Percentiles rank a stretch among this genome's conserved stretches.
Evolutionary conservation across 2,113 vertebrate species (phyloP).

Genomic region (Oenanthe oenanthe): DNA sequence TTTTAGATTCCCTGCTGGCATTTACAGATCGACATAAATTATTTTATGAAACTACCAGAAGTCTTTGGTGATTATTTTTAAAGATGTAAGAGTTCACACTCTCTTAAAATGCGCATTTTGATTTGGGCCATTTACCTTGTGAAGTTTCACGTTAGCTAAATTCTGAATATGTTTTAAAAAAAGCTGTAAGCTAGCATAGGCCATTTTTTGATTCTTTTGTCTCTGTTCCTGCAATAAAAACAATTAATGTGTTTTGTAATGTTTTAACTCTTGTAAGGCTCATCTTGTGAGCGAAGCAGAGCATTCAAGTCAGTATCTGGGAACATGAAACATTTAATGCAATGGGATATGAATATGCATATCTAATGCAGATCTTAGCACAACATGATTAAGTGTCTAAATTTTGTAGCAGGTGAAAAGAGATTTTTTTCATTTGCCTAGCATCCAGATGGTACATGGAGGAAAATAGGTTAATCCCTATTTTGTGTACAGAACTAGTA

Average conservation of each 20-base stretch:
- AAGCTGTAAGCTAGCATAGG: neutral
- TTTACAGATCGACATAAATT: slow-evolving; percentile 22
- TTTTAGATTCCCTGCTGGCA: slow-evolving; percentile 18
- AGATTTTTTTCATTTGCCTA: slow-evolving; percentile 31
- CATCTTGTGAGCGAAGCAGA: neutral
- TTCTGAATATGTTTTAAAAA: neutral
- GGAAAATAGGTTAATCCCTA: slow-evolving; percentile 61
- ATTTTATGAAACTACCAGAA: neutral
- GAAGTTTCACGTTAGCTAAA: neutral
- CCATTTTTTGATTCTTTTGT: neutral
- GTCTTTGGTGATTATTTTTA: slow-evolving; percentile 22
- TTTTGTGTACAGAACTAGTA: slow-evolving; percentile 16
- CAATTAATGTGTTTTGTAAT: neutral
- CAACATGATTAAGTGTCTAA: slow-evolving; percentile 2
- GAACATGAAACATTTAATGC: neutral
- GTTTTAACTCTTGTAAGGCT: neutral
- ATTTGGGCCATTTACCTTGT: neutral
- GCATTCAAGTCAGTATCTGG: neutral
- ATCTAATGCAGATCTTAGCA: neutral
- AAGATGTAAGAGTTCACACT: neutral
- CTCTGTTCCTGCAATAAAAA: neutral
- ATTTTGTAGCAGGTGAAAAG: slow-evolving; percentile 39
- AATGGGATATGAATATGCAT: neutral
- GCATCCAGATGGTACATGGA: slow-evolving; percentile 40
- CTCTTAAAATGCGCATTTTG: neutral